phyloP scores from a whole-genome alignment of 2,888 invertebrate genomes.

The Salticus scenicus region DNA sequence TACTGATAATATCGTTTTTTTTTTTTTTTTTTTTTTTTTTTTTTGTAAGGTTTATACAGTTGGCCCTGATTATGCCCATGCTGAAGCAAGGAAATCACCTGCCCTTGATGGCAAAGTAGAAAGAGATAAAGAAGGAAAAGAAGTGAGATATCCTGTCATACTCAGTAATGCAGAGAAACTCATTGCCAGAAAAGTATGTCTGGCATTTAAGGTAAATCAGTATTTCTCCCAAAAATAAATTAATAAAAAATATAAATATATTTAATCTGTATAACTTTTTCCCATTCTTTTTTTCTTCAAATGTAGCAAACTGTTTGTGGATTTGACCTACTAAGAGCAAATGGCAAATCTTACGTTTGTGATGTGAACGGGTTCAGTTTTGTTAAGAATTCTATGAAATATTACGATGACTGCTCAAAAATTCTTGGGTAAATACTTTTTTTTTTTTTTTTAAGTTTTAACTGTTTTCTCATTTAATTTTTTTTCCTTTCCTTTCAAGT shows the following conservation, averaged over 20 bases:
- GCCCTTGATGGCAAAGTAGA: constrained; percentile 99
- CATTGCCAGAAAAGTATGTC: constrained; percentile 96
- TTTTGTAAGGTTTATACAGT: constrained; percentile 99
- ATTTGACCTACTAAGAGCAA: constrained; percentile 96
- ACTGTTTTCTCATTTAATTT: not conserved
- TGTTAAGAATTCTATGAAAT: constrained; percentile 99
- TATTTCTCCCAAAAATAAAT: no score
- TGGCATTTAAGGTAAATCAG: constrained; percentile 86
- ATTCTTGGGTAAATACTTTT: constrained; percentile 83
- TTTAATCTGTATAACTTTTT: not conserved
- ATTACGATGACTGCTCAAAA: constrained; percentile 99
- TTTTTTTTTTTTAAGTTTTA: not conserved
- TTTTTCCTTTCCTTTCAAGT: no score
- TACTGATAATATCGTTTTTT: no score
- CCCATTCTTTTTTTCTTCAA: not conserved
- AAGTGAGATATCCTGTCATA: constrained; percentile 98
- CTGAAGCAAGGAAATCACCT: constrained; percentile 98
- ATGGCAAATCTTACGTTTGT: constrained; percentile 98
- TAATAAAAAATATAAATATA: not conserved
- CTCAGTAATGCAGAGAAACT: constrained; percentile 97
- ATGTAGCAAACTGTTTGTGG: constrained; percentile 96
- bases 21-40: no score
- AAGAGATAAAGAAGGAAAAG: constrained; percentile 95
- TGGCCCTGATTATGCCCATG: constrained; percentile 99
- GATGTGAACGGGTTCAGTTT: constrained; percentile 99